Evolutionary conservation across 2,797 vertebrate genomes (phyloP).

Genomic region (Eupleurogrammus muticus): DNA sequence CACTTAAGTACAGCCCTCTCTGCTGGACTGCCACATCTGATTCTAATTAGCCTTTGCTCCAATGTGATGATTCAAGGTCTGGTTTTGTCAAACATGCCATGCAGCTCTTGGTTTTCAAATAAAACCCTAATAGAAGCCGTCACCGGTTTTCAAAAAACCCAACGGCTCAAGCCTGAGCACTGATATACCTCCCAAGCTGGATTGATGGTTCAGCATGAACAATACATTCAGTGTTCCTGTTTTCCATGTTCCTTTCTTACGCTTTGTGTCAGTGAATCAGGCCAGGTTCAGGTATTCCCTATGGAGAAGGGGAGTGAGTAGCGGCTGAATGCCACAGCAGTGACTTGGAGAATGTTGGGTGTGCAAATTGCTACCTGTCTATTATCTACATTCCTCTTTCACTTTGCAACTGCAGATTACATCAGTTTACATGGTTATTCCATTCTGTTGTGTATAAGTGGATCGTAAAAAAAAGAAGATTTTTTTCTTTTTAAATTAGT

Average conservation of each 20-base stretch:
- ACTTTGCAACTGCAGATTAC: constrained; percentile 39
- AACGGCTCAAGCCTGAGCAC: constrained; percentile 29
- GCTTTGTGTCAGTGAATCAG: constrained; percentile 62
- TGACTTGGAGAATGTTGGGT: constrained; percentile 59
- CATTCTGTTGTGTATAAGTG: constrained; percentile 1
- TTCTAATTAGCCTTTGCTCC: constrained; percentile 46
- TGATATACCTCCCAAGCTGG: constrained; percentile 50
- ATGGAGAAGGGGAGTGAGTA: constrained; percentile 41
- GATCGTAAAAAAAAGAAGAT: background rate
- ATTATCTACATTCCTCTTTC: constrained; percentile 67
- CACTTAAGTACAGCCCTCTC: constrained; percentile 12
- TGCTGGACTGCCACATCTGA: constrained; percentile 63
- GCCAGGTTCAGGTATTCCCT: constrained; percentile 67
- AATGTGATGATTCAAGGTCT: constrained; percentile 40
- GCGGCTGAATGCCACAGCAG: constrained; percentile 48
- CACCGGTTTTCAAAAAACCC: constrained; percentile 21
- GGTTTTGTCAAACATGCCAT: constrained; percentile 26
- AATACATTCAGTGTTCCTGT: constrained; percentile 66
- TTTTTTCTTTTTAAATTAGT: too few species aligned
- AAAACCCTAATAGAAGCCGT: constrained; percentile 31
- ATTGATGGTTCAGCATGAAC: constrained; percentile 46
- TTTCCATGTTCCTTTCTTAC: constrained; percentile 43
- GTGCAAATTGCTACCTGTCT: constrained; percentile 61
- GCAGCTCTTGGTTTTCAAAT: constrained; percentile 50
- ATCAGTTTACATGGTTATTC: constrained; percentile 13